Evolutionary conservation across 2,888 invertebrate species (phyloP).

Genomic region (Carpatolechia fugitivella): DNA sequence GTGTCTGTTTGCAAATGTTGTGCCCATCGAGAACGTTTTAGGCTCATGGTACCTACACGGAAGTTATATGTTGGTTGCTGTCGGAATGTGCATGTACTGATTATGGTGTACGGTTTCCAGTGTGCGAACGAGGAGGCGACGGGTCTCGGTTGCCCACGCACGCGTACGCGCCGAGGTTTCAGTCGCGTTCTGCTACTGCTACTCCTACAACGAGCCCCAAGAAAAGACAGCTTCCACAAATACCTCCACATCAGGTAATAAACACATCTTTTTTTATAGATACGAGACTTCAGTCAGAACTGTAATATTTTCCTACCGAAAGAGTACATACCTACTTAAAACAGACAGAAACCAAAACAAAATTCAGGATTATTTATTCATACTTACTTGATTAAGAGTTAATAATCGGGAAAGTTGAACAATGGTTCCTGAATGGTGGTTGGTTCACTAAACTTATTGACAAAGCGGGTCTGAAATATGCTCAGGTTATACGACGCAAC

Average conservation of each 20-base stretch:
- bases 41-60: not conserved
- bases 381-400: no score
- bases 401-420: no score
- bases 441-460: no score
- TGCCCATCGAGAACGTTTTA: not conserved
- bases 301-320: no score
- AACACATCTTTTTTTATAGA: not conserved
- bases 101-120: slow-evolving; percentile 40
- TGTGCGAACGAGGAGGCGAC: slow-evolving; percentile 49
- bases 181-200: slow-evolving; percentile 92
- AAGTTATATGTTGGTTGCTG: not conserved
- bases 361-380: no score
- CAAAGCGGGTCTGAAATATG: no score
- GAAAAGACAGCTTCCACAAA: slow-evolving; percentile 97
- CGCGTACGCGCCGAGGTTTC: slow-evolving; percentile 84
- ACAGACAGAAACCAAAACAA: no score
- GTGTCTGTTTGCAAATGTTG: slow-evolving; percentile 24
- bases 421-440: no score
- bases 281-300: no score
- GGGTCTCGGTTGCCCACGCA: slow-evolving; percentile 73
- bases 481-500: no score
- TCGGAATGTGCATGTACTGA: slow-evolving; percentile 4
- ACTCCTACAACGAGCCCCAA: slow-evolving; percentile 97
- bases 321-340: no score
- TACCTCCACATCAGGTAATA: slow-evolving; percentile 82